Percentiles rank a stretch among this genome's conserved stretches.
Evolutionary conservation across 2,113 vertebrate genomes (phyloP).

Genomic region (Oryzias celebensis): DNA sequence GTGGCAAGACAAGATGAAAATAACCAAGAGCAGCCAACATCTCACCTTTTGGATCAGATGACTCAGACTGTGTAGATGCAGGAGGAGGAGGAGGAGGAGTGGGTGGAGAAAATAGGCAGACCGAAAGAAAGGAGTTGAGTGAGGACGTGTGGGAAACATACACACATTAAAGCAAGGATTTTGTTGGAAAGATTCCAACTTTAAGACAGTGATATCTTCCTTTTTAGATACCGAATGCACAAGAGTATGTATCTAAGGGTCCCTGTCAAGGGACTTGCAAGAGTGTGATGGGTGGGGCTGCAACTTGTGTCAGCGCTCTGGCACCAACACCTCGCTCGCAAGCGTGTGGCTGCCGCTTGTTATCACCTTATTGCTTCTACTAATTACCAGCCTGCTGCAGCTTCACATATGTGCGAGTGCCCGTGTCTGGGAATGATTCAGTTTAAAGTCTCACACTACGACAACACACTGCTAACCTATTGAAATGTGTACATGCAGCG

Average conservation of each 20-base stretch:
- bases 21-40: conserved; percentile 48
- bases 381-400: conserved; percentile 56
- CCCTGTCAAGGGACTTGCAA: neutral
- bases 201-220: neutral
- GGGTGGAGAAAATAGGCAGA: conserved; percentile 34
- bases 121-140: conserved; percentile 28
- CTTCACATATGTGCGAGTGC: conserved; percentile 6
- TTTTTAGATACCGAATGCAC: neutral
- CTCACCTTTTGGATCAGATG: conserved; percentile 61
- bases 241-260: neutral
- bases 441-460: conserved; percentile 40
- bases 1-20: conserved; percentile 43
- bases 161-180: conserved; percentile 8
- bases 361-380: conserved; percentile 60
- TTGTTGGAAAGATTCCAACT: neutral
- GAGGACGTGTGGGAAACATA: conserved; percentile 26
- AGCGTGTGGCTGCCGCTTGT: conserved; percentile 66
- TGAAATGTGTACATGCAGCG: conserved; percentile 8
- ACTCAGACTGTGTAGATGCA: conserved; percentile 49
- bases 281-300: conserved; percentile 37
- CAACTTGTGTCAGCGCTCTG: conserved; percentile 46
- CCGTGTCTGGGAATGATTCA: conserved; percentile 19
- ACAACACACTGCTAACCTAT: conserved; percentile 42
- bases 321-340: conserved; percentile 49
- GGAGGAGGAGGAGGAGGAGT: conserved; percentile 39